Conservation (phyloP, 2,113 vertebrate species). For the Brienomyrus longianalis region DNA sequence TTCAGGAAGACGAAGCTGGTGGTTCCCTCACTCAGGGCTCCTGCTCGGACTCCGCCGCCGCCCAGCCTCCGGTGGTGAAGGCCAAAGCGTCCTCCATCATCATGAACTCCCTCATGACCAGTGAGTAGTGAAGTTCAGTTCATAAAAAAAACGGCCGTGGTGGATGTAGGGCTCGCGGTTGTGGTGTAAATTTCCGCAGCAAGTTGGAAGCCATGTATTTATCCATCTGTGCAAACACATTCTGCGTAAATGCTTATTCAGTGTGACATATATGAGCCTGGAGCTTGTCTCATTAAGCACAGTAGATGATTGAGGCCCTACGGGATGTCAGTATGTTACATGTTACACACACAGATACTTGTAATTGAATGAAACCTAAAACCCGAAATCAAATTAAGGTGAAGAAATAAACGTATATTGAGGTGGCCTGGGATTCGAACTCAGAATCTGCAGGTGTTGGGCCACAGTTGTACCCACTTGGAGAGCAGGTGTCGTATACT, state of each 20-base stretch:
- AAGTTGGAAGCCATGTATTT: neutral
- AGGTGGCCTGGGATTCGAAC: neutral
- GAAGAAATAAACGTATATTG: neutral
- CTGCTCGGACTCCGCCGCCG: conserved; percentile 13
- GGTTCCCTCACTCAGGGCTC: conserved; percentile 32
- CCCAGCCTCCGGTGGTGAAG: conserved; percentile 77
- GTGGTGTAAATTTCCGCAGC: neutral
- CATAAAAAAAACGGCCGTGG: neutral
- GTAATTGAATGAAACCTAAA: neutral
- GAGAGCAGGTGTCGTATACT: neutral
- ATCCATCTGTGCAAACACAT: neutral
- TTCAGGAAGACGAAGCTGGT: conserved; percentile 71
- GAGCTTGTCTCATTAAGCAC: neutral
- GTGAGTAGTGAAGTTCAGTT: conserved; percentile 62
- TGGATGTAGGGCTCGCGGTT: neutral
- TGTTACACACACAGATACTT: neutral
- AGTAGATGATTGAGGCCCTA: neutral
- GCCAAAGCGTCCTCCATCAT: conserved; percentile 86
- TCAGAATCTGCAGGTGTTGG: neutral
- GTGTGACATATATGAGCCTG: neutral
- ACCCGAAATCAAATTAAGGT: neutral
- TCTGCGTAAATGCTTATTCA: neutral
- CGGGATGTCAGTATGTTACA: neutral
- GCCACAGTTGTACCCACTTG: neutral
- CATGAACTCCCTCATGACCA: conserved; percentile 85